Evolutionary conservation across 2,113 vertebrate species (phyloP).

Genomic region (Ancistrus triradiatus): DNA sequence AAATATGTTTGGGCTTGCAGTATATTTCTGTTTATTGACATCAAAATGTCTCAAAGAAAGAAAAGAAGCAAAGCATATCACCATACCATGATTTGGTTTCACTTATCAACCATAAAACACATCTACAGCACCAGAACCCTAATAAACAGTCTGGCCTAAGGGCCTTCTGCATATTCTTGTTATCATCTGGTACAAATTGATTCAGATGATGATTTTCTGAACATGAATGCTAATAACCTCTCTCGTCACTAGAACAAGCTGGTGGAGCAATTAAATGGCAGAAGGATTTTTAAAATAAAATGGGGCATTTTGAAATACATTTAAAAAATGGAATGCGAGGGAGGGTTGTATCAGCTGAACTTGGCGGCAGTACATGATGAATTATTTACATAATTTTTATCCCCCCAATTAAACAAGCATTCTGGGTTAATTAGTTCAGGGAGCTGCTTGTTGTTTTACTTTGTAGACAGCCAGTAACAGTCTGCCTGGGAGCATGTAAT

Average conservation of each 20-base stretch:
- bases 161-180: conserved; percentile 22
- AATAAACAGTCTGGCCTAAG: neutral
- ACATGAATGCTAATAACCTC: conserved; percentile 34
- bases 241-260: neutral
- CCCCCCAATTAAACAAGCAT: conserved; percentile 33
- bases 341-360: neutral
- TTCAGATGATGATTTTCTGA: conserved; percentile 29
- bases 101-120: neutral
- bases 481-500: conserved; percentile 38
- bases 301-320: conserved; percentile 9
- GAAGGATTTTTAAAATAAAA: conserved; percentile 9
- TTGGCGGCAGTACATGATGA: neutral
- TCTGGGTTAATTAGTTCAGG: conserved; percentile 44
- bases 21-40: neutral
- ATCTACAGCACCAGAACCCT: neutral
- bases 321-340: neutral
- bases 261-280: conserved; percentile 21
- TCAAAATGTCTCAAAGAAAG: neutral
- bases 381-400: conserved; percentile 26
- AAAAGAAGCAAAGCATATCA: neutral
- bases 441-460: conserved; percentile 42
- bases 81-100: neutral
- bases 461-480: conserved; percentile 34
- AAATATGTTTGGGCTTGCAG: too few species aligned
- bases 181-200: conserved; percentile 29